These are phyloP conservation scores for Eretmocerus hayati DNA, from an alignment of 2,888 invertebrate species.

Conservation along the genomic window DNA sequence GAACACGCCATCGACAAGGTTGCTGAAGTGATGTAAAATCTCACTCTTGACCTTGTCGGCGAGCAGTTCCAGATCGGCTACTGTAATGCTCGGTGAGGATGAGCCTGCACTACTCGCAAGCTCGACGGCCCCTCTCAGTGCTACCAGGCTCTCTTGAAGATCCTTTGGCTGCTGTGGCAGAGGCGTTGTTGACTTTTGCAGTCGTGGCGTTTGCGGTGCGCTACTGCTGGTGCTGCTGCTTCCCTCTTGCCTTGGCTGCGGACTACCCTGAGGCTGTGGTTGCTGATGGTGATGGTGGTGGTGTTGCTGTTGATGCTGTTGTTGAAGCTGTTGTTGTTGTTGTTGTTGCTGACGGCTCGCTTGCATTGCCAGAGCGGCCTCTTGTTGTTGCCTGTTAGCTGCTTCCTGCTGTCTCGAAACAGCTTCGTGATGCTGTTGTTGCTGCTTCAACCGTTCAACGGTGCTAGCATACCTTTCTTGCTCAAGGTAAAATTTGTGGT, in stretches of 20 bases:
- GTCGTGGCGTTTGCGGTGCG: slow-evolving; percentile 17
- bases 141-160: slow-evolving; percentile 69
- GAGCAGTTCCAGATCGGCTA: slow-evolving; percentile 77
- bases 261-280: slow-evolving; percentile 47
- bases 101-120: slow-evolving; percentile 54
- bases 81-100: slow-evolving; percentile 60
- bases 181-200: not conserved
- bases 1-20: slow-evolving; percentile 81
- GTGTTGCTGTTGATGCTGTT: slow-evolving; percentile 44
- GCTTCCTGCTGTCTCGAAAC: slow-evolving; percentile 44
- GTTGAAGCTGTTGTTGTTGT: slow-evolving; percentile 49
- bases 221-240: slow-evolving; percentile 39
- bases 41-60: slow-evolving; percentile 89
- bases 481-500: slow-evolving; percentile 53
- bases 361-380: slow-evolving; percentile 51
- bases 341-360: slow-evolving; percentile 50
- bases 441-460: slow-evolving; percentile 47
- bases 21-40: slow-evolving; percentile 75
- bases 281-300: slow-evolving; percentile 35
- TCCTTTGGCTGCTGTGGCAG: slow-evolving; percentile 49
- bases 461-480: slow-evolving; percentile 50
- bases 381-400: slow-evolving; percentile 51
- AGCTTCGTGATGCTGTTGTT: slow-evolving; percentile 47
- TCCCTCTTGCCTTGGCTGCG: slow-evolving; percentile 49
- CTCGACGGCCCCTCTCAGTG: slow-evolving; percentile 62